Evolutionary conservation across 1,140 invertebrate genomes (phyloP).

Genomic region (Colletes gigas): DNA sequence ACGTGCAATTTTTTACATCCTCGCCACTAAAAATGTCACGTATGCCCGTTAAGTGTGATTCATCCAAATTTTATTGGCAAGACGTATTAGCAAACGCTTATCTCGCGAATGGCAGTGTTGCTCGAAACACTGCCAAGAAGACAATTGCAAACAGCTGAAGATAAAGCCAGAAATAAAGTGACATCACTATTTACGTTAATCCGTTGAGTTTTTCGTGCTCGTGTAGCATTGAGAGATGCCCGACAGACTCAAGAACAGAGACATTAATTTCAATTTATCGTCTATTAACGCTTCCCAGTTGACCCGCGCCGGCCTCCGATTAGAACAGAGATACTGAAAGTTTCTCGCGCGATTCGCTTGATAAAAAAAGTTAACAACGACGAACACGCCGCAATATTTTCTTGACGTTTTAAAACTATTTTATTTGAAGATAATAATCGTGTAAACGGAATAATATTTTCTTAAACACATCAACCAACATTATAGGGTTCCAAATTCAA

Average conservation of each 20-base stretch:
- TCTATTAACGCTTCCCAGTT: constrained; percentile 38
- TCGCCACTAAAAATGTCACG: no score
- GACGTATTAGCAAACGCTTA: neutral
- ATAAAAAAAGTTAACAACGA: no score
- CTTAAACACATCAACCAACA: no score
- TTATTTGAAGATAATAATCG: no score
- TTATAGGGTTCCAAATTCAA: no score
- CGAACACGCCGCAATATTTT: no score
- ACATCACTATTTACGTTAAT: neutral
- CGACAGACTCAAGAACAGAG: neutral
- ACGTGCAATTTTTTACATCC: no score
- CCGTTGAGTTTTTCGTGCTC: neutral
- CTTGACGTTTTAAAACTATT: no score
- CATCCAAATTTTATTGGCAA: neutral
- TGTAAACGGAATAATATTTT: no score
- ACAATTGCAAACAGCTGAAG: constrained; percentile 11
- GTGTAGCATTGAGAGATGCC: neutral
- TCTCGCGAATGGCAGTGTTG: neutral
- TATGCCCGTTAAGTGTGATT: neutral
- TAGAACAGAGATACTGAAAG: constrained; percentile 11
- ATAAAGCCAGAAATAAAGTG: constrained; percentile 13
- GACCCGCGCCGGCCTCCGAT: constrained; percentile 11
- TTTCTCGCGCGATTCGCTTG: no score
- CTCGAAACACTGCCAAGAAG: neutral
- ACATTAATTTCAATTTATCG: constrained; percentile 48